These are phyloP conservation scores for Scaptodrosophila latifasciaeformis DNA, from an alignment of 2,888 invertebrate genomes.

Conservation along the genomic window DNA sequence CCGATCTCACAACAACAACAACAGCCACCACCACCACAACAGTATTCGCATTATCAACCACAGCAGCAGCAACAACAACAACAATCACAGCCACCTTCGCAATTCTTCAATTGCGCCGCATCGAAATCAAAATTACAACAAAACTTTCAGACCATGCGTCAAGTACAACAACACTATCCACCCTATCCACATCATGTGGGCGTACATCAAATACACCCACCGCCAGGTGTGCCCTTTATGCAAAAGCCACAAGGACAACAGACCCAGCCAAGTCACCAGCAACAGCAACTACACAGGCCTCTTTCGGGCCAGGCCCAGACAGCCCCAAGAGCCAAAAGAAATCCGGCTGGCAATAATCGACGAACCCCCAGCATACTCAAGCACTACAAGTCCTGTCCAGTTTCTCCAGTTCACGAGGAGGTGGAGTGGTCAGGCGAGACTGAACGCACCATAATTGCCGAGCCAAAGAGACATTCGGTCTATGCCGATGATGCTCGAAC, in stretches of 20 bases:
- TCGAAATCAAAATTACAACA: conserved; percentile 74
- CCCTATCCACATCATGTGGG: conserved; percentile 75
- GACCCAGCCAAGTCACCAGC: conserved; percentile 3
- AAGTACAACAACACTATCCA: conserved; percentile 75
- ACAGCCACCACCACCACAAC: conserved; percentile 13
- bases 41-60: conserved; percentile 25
- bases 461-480: conserved; percentile 74
- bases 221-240: conserved; percentile 66
- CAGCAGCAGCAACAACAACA: conserved; percentile 8
- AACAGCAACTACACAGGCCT: conserved; percentile 23
- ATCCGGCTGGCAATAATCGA: conserved; percentile 70
- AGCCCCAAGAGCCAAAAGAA: conserved; percentile 51
- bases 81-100: conserved; percentile 33
- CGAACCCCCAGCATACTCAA: conserved; percentile 78
- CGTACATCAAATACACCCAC: conserved; percentile 71
- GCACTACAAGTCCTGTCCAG: conserved; percentile 86
- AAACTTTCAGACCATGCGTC: conserved; percentile 74
- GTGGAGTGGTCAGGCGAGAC: conserved; percentile 78
- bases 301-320: conserved; percentile 26
- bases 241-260: conserved; percentile 43
- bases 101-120: conserved; percentile 75
- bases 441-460: conserved; percentile 58
- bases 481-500: conserved; percentile 77
- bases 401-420: conserved; percentile 88
- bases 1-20: conserved; percentile 12